Evolutionary conservation across 1,140 invertebrate genomes (phyloP), one percentile per base, ranked within the genome.

Genomic region (Philotrypesis tridentata): DNA sequence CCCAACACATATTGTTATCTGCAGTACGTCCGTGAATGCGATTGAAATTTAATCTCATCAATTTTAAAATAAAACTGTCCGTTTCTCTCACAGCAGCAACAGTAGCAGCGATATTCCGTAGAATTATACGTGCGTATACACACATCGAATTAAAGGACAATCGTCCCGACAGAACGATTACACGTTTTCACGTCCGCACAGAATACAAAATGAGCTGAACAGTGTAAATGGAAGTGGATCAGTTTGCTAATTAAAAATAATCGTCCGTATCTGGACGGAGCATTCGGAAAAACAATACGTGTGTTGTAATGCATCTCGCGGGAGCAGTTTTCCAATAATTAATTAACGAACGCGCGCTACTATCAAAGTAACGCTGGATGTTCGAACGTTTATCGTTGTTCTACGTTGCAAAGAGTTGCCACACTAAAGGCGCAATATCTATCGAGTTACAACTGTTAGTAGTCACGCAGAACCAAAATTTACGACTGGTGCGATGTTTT

Each of bases 181-280:
- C 67, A 37, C 29, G n/a, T 17, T 33, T 31, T 70, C 31, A 17
- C 48, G 3, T 55, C 21, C 17, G 21, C 14, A 21, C 17, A 9
- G 31, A 70, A 40, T 70, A 31, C 29, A 37, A 17, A 70, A 70
- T 70, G 21, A 37, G 33, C 31, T 29, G 0, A 9, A 23, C 27
- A 29, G 27, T 12, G 23, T 9, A 17, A 65, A 65, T 29, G 27
- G 7, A 70, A 70, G 67, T 70, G 31, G 67, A 31, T 37, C 31
- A 33, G 25, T 70, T 33, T 5, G 67, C 31, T 70, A 70, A 70
- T 70, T 70, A 37, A 33, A 70, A 37, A 33, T 31, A 70, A 70
- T 70, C 67, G 31, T 14, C 21, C 67, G 67, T 25, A 12, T 17
- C 27, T 17, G 9, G 67, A 7, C 17, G 17, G 11, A 70, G 67